Conservation (phyloP, 2,113 vertebrate genomes). For the Scytalopus superciliaris region DNA sequence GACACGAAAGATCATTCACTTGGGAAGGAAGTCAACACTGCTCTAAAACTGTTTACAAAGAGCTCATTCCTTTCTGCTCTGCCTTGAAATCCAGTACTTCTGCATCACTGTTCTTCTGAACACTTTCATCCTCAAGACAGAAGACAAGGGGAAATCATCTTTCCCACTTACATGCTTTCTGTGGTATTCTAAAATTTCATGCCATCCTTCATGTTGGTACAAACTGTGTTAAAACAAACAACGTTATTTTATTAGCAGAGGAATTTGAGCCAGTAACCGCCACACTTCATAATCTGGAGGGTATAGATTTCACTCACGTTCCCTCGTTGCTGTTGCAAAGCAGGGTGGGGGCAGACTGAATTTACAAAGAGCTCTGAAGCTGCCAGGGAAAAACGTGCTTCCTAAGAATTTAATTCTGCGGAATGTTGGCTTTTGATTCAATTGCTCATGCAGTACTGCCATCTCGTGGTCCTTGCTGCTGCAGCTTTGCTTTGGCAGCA, state of each 20-base stretch:
- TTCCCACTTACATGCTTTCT: neutral
- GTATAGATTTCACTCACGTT: neutral
- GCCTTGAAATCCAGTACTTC: neutral
- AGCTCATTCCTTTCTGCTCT: neutral
- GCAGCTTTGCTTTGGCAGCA: neutral
- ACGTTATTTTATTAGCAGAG: neutral
- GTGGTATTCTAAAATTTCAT: neutral
- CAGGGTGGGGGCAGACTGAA: neutral
- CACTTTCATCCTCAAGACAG: neutral
- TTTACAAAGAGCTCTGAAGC: neutral
- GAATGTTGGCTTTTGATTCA: rapidly evolving
- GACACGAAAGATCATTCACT: neutral
- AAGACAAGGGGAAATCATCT: neutral
- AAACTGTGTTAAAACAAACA: neutral
- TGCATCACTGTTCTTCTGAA: neutral
- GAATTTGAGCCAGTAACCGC: neutral
- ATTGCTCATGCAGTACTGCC: constrained; percentile 57
- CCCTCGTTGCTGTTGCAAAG: neutral
- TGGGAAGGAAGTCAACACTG: neutral
- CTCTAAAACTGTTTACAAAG: neutral
- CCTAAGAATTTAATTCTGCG: neutral
- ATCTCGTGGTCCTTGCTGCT: constrained; percentile 54
- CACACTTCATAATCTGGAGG: neutral
- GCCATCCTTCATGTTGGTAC: neutral
- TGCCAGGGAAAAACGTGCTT: neutral